Evolutionary conservation across 2,888 invertebrate species (phyloP).

Genomic region (Antheraea yamamai): DNA sequence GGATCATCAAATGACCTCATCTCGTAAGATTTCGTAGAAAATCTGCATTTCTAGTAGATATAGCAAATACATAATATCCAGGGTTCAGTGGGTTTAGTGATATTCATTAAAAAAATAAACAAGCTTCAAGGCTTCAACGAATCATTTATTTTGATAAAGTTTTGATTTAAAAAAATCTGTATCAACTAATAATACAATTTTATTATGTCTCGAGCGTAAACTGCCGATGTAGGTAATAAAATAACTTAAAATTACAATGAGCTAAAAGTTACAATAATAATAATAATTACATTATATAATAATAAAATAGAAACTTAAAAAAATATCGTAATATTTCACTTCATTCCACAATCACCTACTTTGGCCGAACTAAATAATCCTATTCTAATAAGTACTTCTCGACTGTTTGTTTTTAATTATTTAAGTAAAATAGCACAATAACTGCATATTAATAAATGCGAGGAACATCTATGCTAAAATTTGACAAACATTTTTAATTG

Average conservation of each 20-base stretch:
- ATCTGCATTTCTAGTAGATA: neutral
- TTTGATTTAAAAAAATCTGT: slow-evolving; percentile 26
- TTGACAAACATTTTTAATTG: slow-evolving; percentile 20
- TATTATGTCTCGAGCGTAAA: slow-evolving; percentile 33
- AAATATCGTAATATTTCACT: slow-evolving; percentile 45
- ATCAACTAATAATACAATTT: slow-evolving; percentile 37
- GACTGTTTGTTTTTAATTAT: slow-evolving; percentile 22
- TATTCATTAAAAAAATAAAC: neutral
- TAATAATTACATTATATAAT: slow-evolving; percentile 30
- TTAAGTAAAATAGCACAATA: slow-evolving; percentile 19
- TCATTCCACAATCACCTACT: slow-evolving; percentile 26
- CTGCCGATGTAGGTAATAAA: slow-evolving; percentile 28
- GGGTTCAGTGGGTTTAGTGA: neutral
- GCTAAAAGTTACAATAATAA: slow-evolving; percentile 32
- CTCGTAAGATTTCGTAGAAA: too few species aligned
- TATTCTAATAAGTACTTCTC: slow-evolving; percentile 44
- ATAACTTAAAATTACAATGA: slow-evolving; percentile 16
- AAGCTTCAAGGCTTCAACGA: slow-evolving; percentile 9
- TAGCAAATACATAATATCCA: neutral
- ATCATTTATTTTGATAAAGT: slow-evolving; percentile 23
- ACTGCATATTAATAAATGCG: slow-evolving; percentile 5
- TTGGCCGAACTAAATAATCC: slow-evolving; percentile 20
- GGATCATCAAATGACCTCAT: too few species aligned
- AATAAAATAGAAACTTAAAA: slow-evolving; percentile 59
- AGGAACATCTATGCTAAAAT: slow-evolving; percentile 26